These are phyloP conservation scores for Agrotis exclamationis DNA, from an alignment of 2,888 invertebrate genomes.

Conservation along the genomic window DNA sequence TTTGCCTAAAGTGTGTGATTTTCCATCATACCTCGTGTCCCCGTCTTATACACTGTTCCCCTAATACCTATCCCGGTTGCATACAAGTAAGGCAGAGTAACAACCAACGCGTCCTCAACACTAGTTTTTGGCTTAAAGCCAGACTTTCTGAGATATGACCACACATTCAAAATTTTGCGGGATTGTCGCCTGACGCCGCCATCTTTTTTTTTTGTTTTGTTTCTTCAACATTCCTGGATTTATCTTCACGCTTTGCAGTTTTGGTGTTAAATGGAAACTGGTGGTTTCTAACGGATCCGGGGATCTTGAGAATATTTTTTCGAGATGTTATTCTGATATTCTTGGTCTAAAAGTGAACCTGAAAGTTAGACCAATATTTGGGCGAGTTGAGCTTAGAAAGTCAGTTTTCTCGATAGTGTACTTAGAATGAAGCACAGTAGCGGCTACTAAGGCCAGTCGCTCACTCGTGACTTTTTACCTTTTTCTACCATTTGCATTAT, in stretches of 20 bases:
- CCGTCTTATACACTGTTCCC: too few relatives aligned
- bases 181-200: conserved; percentile 49
- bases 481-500: too few relatives aligned
- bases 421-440: too few relatives aligned
- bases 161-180: conserved; percentile 63
- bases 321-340: too few relatives aligned
- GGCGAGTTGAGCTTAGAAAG: too few relatives aligned
- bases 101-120: conserved; percentile 36
- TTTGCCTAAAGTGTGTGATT: too few relatives aligned
- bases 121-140: conserved; percentile 64
- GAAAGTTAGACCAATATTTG: too few relatives aligned
- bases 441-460: too few relatives aligned
- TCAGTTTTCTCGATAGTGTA: too few relatives aligned
- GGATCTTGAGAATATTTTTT: conserved; percentile 41
- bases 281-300: conserved; percentile 18
- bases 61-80: conserved; percentile 32
- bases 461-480: too few relatives aligned
- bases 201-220: conserved; percentile 33
- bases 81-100: conserved; percentile 24
- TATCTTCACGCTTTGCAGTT: conserved; percentile 65
- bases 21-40: too few relatives aligned
- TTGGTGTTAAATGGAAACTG: conserved; percentile 37
- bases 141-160: conserved; percentile 68
- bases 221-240: conserved; percentile 50
- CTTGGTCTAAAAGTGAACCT: too few relatives aligned